These are phyloP conservation scores for Cossypha niveicapilla DNA, from an alignment of 2,797 vertebrate species.

Conservation along the genomic window DNA sequence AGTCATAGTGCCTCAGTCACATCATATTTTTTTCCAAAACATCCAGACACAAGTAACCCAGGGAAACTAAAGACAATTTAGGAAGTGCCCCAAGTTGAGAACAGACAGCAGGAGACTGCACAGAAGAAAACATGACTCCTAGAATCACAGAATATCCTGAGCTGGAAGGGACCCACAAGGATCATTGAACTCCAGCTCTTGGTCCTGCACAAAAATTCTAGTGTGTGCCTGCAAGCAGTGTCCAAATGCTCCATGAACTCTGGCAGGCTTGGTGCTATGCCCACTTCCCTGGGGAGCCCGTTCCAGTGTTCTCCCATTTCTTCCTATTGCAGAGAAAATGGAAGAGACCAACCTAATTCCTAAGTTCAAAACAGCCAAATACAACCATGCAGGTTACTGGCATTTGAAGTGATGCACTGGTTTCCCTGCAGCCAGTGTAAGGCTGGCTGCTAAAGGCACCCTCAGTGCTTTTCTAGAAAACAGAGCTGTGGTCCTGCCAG, in stretches of 20 bases:
- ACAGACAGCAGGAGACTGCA: background rate
- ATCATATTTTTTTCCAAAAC: background rate
- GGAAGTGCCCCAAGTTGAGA: background rate
- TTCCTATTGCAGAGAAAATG: background rate
- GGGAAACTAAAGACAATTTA: background rate
- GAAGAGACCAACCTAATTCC: background rate
- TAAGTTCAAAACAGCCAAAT: background rate
- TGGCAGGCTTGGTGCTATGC: background rate
- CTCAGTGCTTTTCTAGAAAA: background rate
- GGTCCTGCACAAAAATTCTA: background rate
- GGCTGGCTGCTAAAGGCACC: fast-evolving
- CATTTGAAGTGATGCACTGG: background rate
- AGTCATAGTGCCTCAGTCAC: background rate
- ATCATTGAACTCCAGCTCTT: background rate
- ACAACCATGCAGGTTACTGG: background rate
- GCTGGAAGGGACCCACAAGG: background rate
- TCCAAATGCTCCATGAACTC: background rate
- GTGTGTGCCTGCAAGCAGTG: background rate
- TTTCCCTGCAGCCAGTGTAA: background rate
- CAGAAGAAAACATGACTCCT: background rate
- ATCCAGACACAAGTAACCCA: background rate
- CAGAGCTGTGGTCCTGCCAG: background rate
- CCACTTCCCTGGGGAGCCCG: background rate
- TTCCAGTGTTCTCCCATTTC: background rate
- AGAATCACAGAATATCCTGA: background rate